These are phyloP conservation scores for Perognathus longimembris DNA, from an alignment of 2,113 vertebrate species.

Conservation along the genomic window DNA sequence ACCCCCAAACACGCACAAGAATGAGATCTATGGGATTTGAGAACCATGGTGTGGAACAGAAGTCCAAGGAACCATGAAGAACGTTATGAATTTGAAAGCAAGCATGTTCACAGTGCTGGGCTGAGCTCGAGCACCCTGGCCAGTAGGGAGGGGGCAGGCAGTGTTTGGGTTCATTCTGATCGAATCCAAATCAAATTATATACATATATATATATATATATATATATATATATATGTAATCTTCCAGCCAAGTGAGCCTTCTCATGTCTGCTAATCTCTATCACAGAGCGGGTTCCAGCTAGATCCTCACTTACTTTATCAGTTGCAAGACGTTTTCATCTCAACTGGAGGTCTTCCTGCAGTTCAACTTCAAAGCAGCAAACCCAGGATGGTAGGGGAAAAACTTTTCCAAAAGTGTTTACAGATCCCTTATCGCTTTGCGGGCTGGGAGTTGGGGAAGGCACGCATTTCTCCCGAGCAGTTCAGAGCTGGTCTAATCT, in stretches of 20 bases:
- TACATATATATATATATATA: too few species aligned
- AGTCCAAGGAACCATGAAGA: not conserved
- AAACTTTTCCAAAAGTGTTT: slow-evolving; percentile 84
- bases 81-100: not conserved
- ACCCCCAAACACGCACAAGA: not conserved
- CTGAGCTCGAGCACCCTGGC: not conserved
- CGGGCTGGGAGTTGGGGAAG: slow-evolving; percentile 63
- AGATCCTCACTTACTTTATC: slow-evolving; percentile 86
- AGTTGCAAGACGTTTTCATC: slow-evolving; percentile 85
- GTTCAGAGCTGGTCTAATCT: slow-evolving; percentile 80
- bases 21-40: not conserved
- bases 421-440: slow-evolving; percentile 86
- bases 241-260: slow-evolving; percentile 81
- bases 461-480: slow-evolving; percentile 79
- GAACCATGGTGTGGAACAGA: fast-evolving
- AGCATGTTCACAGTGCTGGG: fast-evolving
- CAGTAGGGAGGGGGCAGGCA: not conserved
- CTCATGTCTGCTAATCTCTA: slow-evolving; percentile 83
- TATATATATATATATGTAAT: slow-evolving; percentile 60
- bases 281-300: slow-evolving; percentile 85
- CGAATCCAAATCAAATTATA: slow-evolving; percentile 71
- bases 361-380: slow-evolving; percentile 86
- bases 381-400: slow-evolving; percentile 77
- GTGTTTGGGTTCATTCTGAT: slow-evolving; percentile 72
- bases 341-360: slow-evolving; percentile 81